These are phyloP conservation scores for Poeciliopsis turrubarensis DNA, from an alignment of 2,113 vertebrate species.

Conservation along the genomic window DNA sequence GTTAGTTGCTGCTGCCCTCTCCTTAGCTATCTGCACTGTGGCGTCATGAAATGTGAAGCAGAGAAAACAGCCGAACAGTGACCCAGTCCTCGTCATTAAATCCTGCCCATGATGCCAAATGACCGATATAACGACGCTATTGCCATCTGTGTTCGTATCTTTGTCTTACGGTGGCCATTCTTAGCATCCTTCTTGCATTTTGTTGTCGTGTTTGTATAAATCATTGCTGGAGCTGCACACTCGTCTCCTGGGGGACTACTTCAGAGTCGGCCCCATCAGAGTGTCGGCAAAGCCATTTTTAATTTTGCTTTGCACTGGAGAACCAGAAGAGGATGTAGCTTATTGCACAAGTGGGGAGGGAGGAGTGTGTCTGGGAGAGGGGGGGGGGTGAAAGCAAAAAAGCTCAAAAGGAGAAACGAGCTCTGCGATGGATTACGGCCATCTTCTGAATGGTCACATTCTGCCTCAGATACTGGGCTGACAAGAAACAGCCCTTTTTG, in stretches of 20 bases:
- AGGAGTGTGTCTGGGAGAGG: neutral
- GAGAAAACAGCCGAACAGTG: neutral
- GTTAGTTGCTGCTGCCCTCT: too few species aligned
- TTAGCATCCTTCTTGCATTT: neutral
- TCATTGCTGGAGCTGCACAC: neutral
- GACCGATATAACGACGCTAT: neutral
- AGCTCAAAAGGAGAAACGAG: constrained; percentile 55
- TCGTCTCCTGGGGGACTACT: constrained; percentile 8
- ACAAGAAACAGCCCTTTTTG: constrained; percentile 31
- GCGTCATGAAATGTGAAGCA: neutral
- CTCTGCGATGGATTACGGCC: constrained; percentile 40
- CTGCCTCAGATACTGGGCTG: constrained; percentile 32
- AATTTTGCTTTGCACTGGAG: constrained; percentile 49
- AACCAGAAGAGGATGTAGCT: constrained; percentile 70
- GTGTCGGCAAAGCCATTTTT: constrained; percentile 32
- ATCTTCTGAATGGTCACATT: constrained; percentile 39
- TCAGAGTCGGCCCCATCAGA: constrained; percentile 17
- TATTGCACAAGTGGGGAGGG: constrained; percentile 64
- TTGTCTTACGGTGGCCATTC: neutral
- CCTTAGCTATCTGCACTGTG: too few species aligned
- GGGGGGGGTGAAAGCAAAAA: constrained; percentile 5
- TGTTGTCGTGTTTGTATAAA: neutral
- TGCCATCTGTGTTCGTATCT: neutral
- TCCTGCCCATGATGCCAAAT: neutral
- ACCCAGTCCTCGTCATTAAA: too few species aligned